These are phyloP conservation scores for Neolamprologus multifasciatus DNA, from an alignment of 2,797 vertebrate species.

Conservation along the genomic window DNA sequence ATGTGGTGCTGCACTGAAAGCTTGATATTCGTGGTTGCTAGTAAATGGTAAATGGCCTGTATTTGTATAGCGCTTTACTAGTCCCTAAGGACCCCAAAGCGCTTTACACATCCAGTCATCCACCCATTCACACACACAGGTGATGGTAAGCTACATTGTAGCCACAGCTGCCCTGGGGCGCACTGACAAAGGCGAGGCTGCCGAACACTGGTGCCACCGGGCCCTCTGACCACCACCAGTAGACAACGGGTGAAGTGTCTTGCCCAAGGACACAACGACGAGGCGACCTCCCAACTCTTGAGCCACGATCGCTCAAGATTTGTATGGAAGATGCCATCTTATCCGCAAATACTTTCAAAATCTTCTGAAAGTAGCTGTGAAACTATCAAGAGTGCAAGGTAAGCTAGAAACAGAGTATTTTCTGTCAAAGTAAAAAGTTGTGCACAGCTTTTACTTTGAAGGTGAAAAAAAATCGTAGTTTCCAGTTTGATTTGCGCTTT, in stretches of 20 bases:
- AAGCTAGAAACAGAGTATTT: not conserved
- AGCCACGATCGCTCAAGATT: no score
- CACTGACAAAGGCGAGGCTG: not conserved
- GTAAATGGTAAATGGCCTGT: not conserved
- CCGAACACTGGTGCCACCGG: accelerated
- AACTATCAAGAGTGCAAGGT: not conserved
- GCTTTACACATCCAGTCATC: not conserved
- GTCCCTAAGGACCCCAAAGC: not conserved
- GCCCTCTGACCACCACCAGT: not conserved
- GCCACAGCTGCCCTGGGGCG: not conserved
- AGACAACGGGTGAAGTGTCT: not conserved
- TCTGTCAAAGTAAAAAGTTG: not conserved
- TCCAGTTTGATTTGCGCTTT: not conserved
- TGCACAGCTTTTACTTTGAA: not conserved
- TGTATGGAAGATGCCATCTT: not conserved
- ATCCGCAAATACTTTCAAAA: not conserved
- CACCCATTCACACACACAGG: not conserved
- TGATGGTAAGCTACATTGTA: not conserved
- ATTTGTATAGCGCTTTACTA: not conserved
- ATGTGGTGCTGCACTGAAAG: not conserved
- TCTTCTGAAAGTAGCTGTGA: not conserved
- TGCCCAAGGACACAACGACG: not conserved
- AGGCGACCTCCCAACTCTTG: not conserved
- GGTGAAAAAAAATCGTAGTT: not conserved
- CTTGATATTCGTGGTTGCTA: not conserved